These are phyloP conservation scores for Trilocha varians DNA, from an alignment of 2,888 invertebrate genomes.

Conservation along the genomic window DNA sequence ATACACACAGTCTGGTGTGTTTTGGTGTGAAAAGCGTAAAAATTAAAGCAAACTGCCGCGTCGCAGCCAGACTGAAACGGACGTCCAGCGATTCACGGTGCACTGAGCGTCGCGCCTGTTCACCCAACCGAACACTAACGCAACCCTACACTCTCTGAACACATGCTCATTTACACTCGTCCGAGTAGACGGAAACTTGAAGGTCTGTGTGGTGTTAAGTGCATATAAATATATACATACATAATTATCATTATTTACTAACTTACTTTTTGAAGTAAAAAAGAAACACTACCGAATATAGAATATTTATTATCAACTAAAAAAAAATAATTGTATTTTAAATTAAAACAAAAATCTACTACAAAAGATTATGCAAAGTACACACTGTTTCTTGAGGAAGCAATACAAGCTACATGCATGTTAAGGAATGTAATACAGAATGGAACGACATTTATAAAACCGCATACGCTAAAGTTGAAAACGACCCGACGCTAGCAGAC, in stretches of 20 bases:
- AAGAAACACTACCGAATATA: too few species aligned
- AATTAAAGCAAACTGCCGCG: constrained; percentile 16
- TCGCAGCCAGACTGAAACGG: constrained; percentile 23
- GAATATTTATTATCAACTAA: too few species aligned
- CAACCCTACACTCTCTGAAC: constrained; percentile 22
- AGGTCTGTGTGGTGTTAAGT: not conserved
- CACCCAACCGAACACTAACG: constrained; percentile 31
- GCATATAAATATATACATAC: too few species aligned
- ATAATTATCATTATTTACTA: too few species aligned
- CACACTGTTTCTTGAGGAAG: constrained; percentile 20
- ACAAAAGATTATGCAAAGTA: too few species aligned
- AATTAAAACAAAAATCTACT: too few species aligned
- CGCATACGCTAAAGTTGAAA: constrained; percentile 50
- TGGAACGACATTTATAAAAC: constrained; percentile 53
- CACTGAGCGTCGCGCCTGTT: constrained; percentile 24
- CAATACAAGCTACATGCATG: constrained; percentile 22
- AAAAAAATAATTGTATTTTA: too few species aligned
- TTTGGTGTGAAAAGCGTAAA: too few species aligned
- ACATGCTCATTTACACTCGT: constrained; percentile 9
- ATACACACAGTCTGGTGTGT: too few species aligned
- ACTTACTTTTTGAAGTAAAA: too few species aligned
- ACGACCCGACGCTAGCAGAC: constrained; percentile 34
- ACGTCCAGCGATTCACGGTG: constrained; percentile 43
- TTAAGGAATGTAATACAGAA: constrained; percentile 48
- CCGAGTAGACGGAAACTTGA: not conserved